A percentile compares a stretch with the other conserved stretches of the same genome.
Conservation (phyloP, 2,797 vertebrate genomes). For the Myotis planiceps region DNA sequence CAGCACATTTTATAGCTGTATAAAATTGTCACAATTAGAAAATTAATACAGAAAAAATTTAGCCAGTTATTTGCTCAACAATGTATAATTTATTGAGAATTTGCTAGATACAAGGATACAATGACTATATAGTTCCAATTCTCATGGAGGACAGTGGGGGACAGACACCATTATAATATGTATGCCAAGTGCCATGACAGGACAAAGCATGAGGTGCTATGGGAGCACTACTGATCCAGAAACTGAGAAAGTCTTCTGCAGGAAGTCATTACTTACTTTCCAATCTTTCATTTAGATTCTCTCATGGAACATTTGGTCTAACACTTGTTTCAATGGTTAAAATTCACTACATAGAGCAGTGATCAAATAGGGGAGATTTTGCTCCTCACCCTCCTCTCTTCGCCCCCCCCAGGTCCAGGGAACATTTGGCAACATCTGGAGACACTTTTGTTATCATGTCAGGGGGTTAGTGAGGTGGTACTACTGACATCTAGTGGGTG, state of each 20-base stretch:
- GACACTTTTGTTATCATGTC: neutral
- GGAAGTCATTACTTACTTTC: neutral
- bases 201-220: neutral
- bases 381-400: neutral
- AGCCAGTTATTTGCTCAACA: slow-evolving; percentile 28
- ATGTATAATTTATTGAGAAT: neutral
- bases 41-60: slow-evolving; percentile 71
- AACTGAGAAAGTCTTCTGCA: neutral
- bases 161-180: neutral
- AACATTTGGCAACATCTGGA: neutral
- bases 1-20: slow-evolving; percentile 93
- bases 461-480: neutral
- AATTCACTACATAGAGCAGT: neutral
- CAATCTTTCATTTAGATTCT: neutral
- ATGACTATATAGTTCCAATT: neutral
- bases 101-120: neutral
- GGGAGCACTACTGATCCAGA: neutral
- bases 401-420: no score
- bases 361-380: neutral
- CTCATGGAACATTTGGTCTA: neutral
- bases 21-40: slow-evolving; percentile 80
- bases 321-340: neutral
- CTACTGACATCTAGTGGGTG: neutral
- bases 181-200: neutral
- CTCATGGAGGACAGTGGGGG: neutral